Evolutionary conservation across 2,113 vertebrate species (phyloP).

Genomic region (Pluvialis apricaria): DNA sequence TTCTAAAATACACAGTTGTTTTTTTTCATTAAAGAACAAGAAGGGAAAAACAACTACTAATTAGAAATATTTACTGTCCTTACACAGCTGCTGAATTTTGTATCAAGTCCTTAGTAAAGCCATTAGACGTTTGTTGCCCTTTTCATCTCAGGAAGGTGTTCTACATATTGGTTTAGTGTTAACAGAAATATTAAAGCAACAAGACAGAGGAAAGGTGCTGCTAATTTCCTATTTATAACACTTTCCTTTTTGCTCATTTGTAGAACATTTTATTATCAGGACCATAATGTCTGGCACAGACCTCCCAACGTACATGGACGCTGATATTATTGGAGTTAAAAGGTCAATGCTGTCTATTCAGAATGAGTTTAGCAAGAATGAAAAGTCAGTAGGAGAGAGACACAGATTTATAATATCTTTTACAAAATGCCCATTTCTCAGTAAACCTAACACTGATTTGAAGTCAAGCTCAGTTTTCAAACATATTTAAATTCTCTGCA

Average conservation of each 20-base stretch:
- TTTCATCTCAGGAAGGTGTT: slow-evolving; percentile 7
- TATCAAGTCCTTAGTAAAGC: not conserved
- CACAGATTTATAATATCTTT: not conserved
- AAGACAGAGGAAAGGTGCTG: slow-evolving; percentile 14
- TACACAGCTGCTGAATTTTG: not conserved
- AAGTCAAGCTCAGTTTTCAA: slow-evolving; percentile 12
- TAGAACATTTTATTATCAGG: not conserved
- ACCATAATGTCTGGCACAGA: not conserved
- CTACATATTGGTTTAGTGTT: slow-evolving; percentile 1
- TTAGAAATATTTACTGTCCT: not conserved
- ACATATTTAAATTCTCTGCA: slow-evolving; percentile 23
- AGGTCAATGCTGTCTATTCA: not conserved
- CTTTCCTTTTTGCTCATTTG: slow-evolving; percentile 14
- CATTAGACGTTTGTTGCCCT: not conserved
- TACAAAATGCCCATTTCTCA: not conserved
- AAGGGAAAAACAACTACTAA: not conserved
- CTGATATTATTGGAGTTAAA: not conserved
- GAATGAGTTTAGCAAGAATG: not conserved
- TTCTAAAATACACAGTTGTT: not conserved
- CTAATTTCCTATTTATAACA: slow-evolving; percentile 1
- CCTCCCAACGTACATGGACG: rapidly evolving
- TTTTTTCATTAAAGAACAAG: not conserved
- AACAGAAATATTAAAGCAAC: slow-evolving; percentile 23
- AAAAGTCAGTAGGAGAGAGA: not conserved
- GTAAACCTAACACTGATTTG: not conserved